Evolutionary conservation across 1,140 invertebrate genomes (phyloP).

Genomic region (Drosophila willistoni): DNA sequence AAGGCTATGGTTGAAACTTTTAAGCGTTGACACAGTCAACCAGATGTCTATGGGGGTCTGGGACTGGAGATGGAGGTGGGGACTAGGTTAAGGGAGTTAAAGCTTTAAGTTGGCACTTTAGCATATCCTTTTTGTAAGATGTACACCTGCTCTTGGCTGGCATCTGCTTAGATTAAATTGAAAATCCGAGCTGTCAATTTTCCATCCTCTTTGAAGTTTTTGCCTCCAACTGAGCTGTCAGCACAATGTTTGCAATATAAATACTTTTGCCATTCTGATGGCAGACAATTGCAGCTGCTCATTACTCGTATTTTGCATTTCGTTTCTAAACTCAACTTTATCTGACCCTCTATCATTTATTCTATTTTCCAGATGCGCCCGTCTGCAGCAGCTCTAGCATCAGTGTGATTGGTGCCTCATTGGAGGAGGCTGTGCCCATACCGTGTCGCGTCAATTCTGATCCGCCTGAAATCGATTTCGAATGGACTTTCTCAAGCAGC

Average conservation of each 20-base stretch:
- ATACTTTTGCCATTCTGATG: slow-evolving; percentile 46
- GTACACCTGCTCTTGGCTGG: slow-evolving; percentile 42
- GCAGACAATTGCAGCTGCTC: slow-evolving; percentile 67
- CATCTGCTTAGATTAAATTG: slow-evolving; percentile 66
- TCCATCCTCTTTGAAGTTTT: slow-evolving; percentile 6
- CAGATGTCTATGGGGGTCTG: slow-evolving; percentile 6
- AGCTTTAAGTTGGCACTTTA: neutral
- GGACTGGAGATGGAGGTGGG: neutral
- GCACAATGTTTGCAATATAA: slow-evolving; percentile 67
- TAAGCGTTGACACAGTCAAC: slow-evolving; percentile 10
- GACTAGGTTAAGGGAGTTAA: neutral
- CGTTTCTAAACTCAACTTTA: slow-evolving; percentile 10
- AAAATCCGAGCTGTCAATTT: slow-evolving; percentile 77
- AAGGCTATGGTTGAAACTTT: slow-evolving; percentile 46
- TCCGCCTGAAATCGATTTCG: slow-evolving; percentile 91
- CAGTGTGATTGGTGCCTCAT: slow-evolving; percentile 91
- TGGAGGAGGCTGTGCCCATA: slow-evolving; percentile 91
- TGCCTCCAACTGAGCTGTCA: slow-evolving; percentile 49
- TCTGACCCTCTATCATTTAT: neutral
- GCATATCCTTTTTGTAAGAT: neutral
- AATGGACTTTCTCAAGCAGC: slow-evolving; percentile 95
- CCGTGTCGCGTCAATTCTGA: slow-evolving; percentile 93
- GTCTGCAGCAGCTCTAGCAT: slow-evolving; percentile 89
- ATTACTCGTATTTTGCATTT: slow-evolving; percentile 67
- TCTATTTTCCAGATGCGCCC: slow-evolving; percentile 88